Evolutionary conservation across 2,888 invertebrate species (phyloP), one percentile per base, ranked within the genome.

Genomic region (Clivina fossor): DNA sequence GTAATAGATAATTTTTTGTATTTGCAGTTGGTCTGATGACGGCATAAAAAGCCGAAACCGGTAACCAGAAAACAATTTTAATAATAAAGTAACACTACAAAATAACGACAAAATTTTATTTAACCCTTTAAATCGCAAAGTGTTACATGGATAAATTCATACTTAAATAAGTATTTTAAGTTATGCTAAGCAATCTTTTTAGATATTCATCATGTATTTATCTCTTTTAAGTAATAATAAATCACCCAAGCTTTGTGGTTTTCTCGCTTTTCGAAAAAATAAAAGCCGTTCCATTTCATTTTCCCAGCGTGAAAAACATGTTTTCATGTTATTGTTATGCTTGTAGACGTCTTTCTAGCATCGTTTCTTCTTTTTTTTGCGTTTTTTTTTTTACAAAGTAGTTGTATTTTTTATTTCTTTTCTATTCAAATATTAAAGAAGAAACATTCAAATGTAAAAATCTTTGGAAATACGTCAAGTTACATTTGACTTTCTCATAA

Each of bases 261-360:
- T 55, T 47, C 47, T 40, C 38, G 37, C 26, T 41, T 46, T 20
- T 16, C 37, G 28, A 55, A 55, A n/a, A n/a, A n/a, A 47, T 46
- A 47, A 55, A 55, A 47, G 55, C 47, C 55, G 46, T 38, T 47
- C 55, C 47, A 55, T 55, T 55, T 55, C 55, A 55, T 47, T 55
- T 55, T 38, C 44, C 26, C 53, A 37, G 28, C 28, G 44, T 28
- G 44, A 44, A 54, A 54, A 55, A 55, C 46, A 55, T 47, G 47
- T 38, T 55, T 55, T 55, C 44, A 44, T 41, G 43, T 44, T 53
- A 53, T 54, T 55, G 47, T 40, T 55, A 55, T 55, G 47, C 32
- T 28, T 37, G 35, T 22, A 51, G 32, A 32, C 41, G 38, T 28
- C 38, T 49, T n/a, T n/a, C 37, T 49, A 38, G 38, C 40, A 38